phyloP scores from a whole-genome alignment of 92 coral and sea anemone genomes.

The Phenganax subtilis region DNA sequence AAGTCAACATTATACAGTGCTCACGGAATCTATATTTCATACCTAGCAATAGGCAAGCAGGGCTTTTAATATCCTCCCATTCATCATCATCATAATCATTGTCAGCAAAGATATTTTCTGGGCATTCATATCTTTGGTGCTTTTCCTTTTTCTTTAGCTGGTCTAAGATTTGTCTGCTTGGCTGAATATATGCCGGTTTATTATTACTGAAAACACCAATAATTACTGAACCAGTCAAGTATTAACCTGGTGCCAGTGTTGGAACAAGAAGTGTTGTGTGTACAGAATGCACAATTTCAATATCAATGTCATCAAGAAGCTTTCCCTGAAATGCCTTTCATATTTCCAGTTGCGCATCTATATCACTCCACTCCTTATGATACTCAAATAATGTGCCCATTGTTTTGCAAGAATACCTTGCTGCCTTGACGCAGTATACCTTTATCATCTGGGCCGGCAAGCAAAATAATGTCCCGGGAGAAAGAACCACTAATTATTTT shows the following conservation, averaged over 20 bases:
- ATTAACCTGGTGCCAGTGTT: slow-evolving; percentile 52
- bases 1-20: too few species aligned
- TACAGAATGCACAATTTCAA: slow-evolving; percentile 47
- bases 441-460: slow-evolving; percentile 47
- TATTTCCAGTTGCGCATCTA: slow-evolving; percentile 35
- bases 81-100: too few species aligned
- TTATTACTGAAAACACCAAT: slow-evolving; percentile 39
- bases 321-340: slow-evolving; percentile 40
- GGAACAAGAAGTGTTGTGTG: slow-evolving; percentile 53
- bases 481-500: too few species aligned
- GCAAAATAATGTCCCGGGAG: slow-evolving; percentile 52
- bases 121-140: too few species aligned
- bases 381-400: slow-evolving; percentile 46
- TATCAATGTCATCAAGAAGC: slow-evolving; percentile 38
- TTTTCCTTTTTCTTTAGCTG: too few species aligned
- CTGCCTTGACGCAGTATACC: slow-evolving; percentile 51
- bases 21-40: too few species aligned
- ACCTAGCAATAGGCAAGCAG: too few species aligned
- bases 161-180: not conserved
- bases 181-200: slow-evolving; percentile 35
- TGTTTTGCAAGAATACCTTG: slow-evolving; percentile 50
- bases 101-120: too few species aligned
- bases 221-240: slow-evolving; percentile 40
- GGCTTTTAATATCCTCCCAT: too few species aligned
- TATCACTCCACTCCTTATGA: slow-evolving; percentile 55